Conservation (phyloP, 2,797 vertebrate genomes). For the Sarcophilus harrisii region DNA sequence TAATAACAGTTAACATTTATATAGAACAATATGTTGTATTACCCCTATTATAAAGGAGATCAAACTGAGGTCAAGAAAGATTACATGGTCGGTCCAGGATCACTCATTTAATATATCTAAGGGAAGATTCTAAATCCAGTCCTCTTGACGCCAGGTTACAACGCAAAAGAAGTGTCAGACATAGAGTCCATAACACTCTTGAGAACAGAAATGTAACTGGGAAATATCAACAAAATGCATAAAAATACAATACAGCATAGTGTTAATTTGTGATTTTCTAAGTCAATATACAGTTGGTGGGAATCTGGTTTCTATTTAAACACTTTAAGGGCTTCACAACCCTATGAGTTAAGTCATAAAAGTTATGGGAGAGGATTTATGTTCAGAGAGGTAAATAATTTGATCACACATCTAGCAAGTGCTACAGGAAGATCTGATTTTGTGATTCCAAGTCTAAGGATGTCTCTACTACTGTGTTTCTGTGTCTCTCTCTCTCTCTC, state of each 20-base stretch:
- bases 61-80: background rate
- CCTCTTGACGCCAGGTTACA: background rate
- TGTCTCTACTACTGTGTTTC: background rate
- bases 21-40: background rate
- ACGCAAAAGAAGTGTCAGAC: background rate
- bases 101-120: background rate
- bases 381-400: background rate
- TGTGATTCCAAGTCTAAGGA: background rate
- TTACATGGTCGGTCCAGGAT: background rate
- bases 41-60: background rate
- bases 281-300: background rate
- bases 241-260: background rate
- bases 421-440: background rate
- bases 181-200: background rate
- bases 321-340: background rate
- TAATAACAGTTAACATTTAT: background rate
- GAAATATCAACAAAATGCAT: background rate
- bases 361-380: background rate
- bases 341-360: background rate
- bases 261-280: background rate
- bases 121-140: background rate
- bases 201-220: background rate
- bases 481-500: no score
- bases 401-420: background rate
- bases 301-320: background rate